phyloP scores from a whole-genome alignment of 1,140 invertebrate genomes.

The Gryllus bimaculatus region DNA sequence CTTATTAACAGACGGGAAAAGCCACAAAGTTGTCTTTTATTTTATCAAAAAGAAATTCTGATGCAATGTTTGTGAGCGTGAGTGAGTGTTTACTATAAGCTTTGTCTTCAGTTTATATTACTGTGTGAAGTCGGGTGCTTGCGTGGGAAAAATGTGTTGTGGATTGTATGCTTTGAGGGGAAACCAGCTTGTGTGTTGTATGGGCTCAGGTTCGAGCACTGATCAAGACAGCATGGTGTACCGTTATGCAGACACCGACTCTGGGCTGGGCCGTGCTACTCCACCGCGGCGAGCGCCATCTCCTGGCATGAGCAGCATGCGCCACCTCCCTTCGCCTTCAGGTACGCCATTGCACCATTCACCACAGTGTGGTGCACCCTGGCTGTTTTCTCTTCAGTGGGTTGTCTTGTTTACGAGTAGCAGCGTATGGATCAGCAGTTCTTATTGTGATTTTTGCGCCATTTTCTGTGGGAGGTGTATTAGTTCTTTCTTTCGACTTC shows the following conservation, averaged over 20 bases:
- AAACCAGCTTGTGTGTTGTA: neutral
- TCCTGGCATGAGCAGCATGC: conserved; percentile 49
- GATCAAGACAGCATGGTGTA: conserved; percentile 42
- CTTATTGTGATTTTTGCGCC: no score
- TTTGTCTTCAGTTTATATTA: no score
- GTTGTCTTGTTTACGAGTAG: no score
- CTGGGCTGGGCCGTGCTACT: conserved; percentile 67
- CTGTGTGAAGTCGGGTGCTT: neutral
- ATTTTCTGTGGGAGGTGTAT: no score
- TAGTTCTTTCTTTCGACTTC: no score
- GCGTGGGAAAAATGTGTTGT: conserved; percentile 19
- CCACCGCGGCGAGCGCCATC: conserved; percentile 70
- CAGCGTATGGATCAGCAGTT: no score
- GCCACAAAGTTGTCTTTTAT: no score
- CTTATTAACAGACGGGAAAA: no score
- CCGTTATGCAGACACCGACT: conserved; percentile 58
- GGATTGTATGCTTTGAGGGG: conserved; percentile 17
- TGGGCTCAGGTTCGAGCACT: conserved; percentile 38
- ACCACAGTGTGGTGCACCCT: no score
- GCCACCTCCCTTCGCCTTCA: conserved; percentile 61
- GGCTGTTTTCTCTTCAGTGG: no score
- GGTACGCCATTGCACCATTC: conserved; percentile 31
- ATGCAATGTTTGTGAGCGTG: neutral
- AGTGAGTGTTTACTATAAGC: neutral
- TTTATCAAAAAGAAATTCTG: no score